Evolutionary conservation across 2,797 vertebrate genomes (phyloP), one percentile per base, ranked within the genome.

Genomic region (Hypotaenidia okinawae): DNA sequence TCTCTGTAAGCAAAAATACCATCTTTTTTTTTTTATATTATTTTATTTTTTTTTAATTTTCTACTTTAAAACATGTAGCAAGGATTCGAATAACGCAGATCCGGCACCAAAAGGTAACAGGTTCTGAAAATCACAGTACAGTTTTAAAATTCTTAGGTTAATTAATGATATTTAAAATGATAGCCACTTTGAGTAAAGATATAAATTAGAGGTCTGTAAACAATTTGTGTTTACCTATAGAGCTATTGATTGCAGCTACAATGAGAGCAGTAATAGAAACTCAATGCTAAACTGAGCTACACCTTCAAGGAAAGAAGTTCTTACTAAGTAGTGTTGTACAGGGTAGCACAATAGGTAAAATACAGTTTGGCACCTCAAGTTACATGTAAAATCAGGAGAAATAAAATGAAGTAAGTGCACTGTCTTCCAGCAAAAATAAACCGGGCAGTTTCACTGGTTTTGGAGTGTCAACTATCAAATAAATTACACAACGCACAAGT

Each of bases 101-200:
- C 97, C 19, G 97, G 97, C 97, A 98, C 98, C 97, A 96, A 97
- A 98, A 97, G 97, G 97, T 97, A 98, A 98, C 96, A 90, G 97
- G 90, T 97, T 98, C 98, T 98, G 97, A 98, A 98, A 98, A 97
- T 98, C 98, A 98, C 98, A 98, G 98, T 98, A 98, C 97, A 97
- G 88, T 97, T 98, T 98, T 97, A 97, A 98, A 98, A 98, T 96
- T 97, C 95, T 96, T 97, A 97, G 97, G 96, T 97, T 97, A 97
- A 90, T 97, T 94, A 97, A 97, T 97, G 97, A 95, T 97, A 97
- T 96, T 98, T 97, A 97, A 98, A 98, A 98, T 88, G 87, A 97
- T 97, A 97, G 96, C 97, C 97, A 98, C 97, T 98, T 97, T 90
- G 93, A 97, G 82, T 97, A 97, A 98, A 98, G 97, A 96, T 98